Evolutionary conservation across 2,113 vertebrate genomes (phyloP), one percentile per base, ranked within the genome.

Genomic region (Marcusenius ussheri): DNA sequence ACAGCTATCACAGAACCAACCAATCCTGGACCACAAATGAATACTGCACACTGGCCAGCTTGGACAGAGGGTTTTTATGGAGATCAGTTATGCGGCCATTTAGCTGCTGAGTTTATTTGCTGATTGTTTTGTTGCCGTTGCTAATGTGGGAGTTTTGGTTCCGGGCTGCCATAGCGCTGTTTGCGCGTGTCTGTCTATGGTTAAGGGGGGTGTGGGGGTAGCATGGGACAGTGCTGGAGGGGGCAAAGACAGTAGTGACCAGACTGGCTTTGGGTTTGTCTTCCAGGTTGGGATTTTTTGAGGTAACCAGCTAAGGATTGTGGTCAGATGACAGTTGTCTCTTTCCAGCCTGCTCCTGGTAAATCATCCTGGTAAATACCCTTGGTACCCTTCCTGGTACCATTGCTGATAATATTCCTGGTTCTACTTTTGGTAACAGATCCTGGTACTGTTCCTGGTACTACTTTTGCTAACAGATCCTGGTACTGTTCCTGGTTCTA

Each of bases 21-120:
- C 91, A 92, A 93, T 92, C 92, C 94, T 92, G 89, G 93, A 89
- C 91, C 83, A 90, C 90, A 93, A 95, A 94, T 94, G 93, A 95
- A 93, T 94, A 95, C 93, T 93, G 92, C 11, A 58, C 2, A 50
- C 46, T 50, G 45, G 87, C 35, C 56, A 17, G 87, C 31, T 17
- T 58, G 87, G 51, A 88, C 27, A 42, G 31, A 53, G 89, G 89
- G 24, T 94, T 88, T 93, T 90, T 91, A 91, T 89, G 90, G 2
- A 70, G 42, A 31, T 11, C 49, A n/a, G 77, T 47, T 15, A 9
- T 39, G 50, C 3, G 85, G 85, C 21, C 85, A 87, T 24, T 53
- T 87, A 31, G 45, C 53, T 27, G 35, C 35, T 15, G 6, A 42
- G 15, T 31, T 7, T 24, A 66, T 56, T 7, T 74, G 50, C 42